Evolutionary conservation across 1,140 invertebrate species (phyloP).

Genomic region (Temnothorax curvispinosus): DNA sequence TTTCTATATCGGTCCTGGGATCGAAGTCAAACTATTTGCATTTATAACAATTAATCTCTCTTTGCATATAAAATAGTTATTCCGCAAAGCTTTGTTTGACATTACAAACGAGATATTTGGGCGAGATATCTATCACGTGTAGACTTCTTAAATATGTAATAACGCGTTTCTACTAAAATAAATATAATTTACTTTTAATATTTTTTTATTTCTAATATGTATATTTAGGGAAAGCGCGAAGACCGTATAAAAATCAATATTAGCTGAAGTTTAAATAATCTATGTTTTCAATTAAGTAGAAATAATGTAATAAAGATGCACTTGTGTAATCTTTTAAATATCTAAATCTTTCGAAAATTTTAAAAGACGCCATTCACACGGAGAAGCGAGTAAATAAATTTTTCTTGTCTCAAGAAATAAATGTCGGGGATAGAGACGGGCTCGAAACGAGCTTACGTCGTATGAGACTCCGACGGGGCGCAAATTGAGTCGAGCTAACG

Average conservation of each 20-base stretch:
- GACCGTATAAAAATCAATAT: neutral
- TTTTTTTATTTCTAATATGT: neutral
- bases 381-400: neutral
- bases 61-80: constrained; percentile 23
- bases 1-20: neutral
- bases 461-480: neutral
- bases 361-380: neutral
- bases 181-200: neutral
- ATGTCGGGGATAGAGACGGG: neutral
- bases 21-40: constrained; percentile 44
- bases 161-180: neutral
- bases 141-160: neutral
- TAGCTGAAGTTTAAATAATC: neutral
- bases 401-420: constrained; percentile 21
- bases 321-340: neutral
- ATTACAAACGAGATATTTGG: neutral
- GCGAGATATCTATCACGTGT: neutral
- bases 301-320: neutral
- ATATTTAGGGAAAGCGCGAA: neutral
- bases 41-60: constrained; percentile 34
- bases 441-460: neutral
- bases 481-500: constrained; percentile 46
- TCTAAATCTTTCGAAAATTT: neutral
- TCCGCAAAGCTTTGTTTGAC: neutral
- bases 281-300: neutral